Evolutionary conservation across 1,140 invertebrate genomes (phyloP).

Genomic region (Cherax destructor): DNA sequence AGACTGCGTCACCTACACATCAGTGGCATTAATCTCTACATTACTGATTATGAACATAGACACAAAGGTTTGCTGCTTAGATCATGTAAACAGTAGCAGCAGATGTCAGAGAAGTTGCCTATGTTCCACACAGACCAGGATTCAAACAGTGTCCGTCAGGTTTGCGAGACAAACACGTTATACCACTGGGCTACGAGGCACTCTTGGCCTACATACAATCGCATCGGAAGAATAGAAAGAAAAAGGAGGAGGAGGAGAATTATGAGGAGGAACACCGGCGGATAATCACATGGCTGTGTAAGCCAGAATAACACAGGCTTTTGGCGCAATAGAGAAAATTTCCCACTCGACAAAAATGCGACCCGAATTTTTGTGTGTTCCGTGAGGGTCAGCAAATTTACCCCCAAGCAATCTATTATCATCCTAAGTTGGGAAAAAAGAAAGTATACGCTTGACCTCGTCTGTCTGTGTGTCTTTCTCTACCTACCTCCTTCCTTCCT

Average conservation of each 20-base stretch:
- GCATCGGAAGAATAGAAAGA: too few relatives aligned
- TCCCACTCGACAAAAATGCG: slow-evolving; percentile 17
- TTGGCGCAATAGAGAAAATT: neutral
- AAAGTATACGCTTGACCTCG: neutral
- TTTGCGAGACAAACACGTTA: too few relatives aligned
- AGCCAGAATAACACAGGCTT: neutral
- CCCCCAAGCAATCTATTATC: slow-evolving; percentile 25
- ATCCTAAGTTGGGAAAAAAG: neutral
- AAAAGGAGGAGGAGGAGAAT: too few relatives aligned
- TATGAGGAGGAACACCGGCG: neutral
- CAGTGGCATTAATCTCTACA: too few relatives aligned
- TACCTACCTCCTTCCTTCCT: too few relatives aligned
- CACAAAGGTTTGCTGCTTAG: too few relatives aligned
- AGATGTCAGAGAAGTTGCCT: too few relatives aligned
- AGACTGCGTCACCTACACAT: too few relatives aligned
- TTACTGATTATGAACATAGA: neutral
- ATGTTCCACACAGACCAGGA: too few relatives aligned
- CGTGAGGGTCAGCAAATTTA: slow-evolving; percentile 1
- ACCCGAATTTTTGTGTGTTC: neutral
- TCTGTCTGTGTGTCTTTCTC: neutral
- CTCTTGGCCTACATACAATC: neutral
- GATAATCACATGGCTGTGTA: neutral
- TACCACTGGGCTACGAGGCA: neutral
- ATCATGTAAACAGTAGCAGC: too few relatives aligned
- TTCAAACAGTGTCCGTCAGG: too few relatives aligned